Conservation (phyloP, 2,113 vertebrate genomes). For the Xenopus borealis region DNA sequence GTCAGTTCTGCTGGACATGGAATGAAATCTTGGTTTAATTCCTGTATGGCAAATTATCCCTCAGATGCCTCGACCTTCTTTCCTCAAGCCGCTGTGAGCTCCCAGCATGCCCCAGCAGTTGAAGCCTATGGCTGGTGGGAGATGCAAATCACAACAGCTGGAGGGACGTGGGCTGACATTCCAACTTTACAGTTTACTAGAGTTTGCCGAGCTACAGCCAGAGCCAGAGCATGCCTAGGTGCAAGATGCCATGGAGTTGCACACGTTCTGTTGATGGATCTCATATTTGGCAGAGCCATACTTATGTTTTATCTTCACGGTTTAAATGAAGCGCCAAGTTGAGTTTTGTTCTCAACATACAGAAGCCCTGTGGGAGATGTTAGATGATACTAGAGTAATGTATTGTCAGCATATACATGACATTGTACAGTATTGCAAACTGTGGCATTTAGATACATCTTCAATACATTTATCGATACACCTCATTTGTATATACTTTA, state of each 20-base stretch:
- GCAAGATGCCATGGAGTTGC: slow-evolving; percentile 84
- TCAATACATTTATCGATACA: neutral
- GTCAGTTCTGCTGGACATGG: slow-evolving; percentile 67
- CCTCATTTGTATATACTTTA: slow-evolving; percentile 48
- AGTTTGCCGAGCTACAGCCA: slow-evolving; percentile 48
- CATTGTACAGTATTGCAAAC: slow-evolving; percentile 14
- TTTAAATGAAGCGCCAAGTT: slow-evolving; percentile 63
- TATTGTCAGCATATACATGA: slow-evolving; percentile 52
- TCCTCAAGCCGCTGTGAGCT: too few relatives aligned
- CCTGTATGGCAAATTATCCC: slow-evolving; percentile 81
- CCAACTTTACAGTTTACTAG: too few relatives aligned
- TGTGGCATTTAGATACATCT: neutral
- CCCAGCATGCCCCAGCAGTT: too few relatives aligned
- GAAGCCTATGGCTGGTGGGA: too few relatives aligned
- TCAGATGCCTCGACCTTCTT: too few relatives aligned
- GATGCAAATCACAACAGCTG: too few relatives aligned
- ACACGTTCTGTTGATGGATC: slow-evolving; percentile 71
- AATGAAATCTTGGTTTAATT: slow-evolving; percentile 64
- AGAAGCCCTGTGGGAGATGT: slow-evolving; percentile 60
- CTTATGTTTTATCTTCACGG: slow-evolving; percentile 85
- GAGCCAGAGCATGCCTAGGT: slow-evolving; percentile 72
- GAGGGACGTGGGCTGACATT: too few relatives aligned
- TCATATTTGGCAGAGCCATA: slow-evolving; percentile 83
- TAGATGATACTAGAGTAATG: slow-evolving; percentile 55
- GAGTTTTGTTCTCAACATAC: slow-evolving; percentile 46